Conservation (phyloP, 37 sponge, comb jelly and placozoan genomes). For the Eunapius fragilis region DNA sequence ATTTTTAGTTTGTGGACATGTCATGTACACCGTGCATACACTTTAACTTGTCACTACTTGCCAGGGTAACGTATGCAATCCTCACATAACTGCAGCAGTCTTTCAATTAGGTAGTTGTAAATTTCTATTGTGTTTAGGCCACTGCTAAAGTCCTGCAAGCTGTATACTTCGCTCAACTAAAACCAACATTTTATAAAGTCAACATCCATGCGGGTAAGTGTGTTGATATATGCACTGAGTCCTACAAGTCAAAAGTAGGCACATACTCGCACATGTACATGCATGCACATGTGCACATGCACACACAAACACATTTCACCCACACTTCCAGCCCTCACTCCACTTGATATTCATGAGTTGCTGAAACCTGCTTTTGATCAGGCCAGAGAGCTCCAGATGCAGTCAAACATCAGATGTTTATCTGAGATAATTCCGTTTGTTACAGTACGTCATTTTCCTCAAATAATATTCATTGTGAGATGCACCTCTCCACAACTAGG, state of each 20-base stretch:
- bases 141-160: slow-evolving; percentile 54
- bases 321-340: slow-evolving; percentile 74
- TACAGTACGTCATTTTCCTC: neutral
- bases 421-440: neutral
- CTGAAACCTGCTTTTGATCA: slow-evolving; percentile 51
- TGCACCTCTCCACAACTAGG: slow-evolving; percentile 19
- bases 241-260: no score
- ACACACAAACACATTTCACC: no score
- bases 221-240: no score
- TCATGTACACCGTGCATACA: no score
- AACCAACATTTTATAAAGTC: slow-evolving; percentile 66
- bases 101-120: no score
- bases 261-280: no score
- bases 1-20: no score
- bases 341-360: slow-evolving; percentile 48
- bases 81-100: no score
- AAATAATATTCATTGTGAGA: neutral
- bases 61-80: no score
- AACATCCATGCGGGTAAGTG: slow-evolving; percentile 61
- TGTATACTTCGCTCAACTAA: slow-evolving; percentile 44
- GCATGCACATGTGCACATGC: no score
- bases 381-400: slow-evolving; percentile 21
- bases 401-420: neutral
- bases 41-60: no score
- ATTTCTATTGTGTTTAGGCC: neutral